Evolutionary conservation across 1,140 invertebrate species (phyloP).

Genomic region (Latrodectus geometricus): DNA sequence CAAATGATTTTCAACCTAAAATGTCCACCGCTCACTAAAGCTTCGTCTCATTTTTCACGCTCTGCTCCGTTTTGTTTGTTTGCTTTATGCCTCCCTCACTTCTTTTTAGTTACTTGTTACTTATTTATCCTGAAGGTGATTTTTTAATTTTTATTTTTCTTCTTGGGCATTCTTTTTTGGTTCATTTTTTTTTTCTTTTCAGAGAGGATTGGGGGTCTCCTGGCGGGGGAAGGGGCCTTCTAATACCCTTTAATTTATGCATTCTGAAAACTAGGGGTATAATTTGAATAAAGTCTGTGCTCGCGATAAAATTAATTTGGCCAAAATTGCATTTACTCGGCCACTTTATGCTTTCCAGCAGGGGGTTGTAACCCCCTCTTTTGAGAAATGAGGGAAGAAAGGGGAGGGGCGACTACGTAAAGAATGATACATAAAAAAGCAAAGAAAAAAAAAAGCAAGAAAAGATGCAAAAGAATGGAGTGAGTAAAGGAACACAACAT

Average conservation of each 20-base stretch:
- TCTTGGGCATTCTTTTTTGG: not conserved
- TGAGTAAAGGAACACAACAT: constrained; percentile 3
- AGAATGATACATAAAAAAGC: not conserved
- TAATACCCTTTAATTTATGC: constrained; percentile 62
- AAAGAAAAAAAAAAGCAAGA: not conserved
- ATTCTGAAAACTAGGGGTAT: constrained; percentile 52
- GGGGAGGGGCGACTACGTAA: not conserved
- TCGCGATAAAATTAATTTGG: constrained; percentile 62
- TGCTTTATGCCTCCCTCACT: not conserved
- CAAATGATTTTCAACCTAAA: constrained; percentile 48
- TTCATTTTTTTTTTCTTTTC: constrained; percentile 19
- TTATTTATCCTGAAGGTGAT: constrained; percentile 50
- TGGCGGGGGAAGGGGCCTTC: not conserved
- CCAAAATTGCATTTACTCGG: constrained; percentile 61
- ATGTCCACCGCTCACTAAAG: constrained; percentile 56
- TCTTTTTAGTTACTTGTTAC: constrained; percentile 56
- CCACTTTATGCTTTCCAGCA: constrained; percentile 58
- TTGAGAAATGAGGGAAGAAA: constrained; percentile 34
- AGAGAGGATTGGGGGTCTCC: not conserved
- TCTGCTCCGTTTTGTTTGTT: constrained; percentile 6
- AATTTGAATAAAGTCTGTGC: constrained; percentile 60
- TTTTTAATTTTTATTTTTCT: constrained; percentile 49
- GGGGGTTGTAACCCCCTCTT: constrained; percentile 56
- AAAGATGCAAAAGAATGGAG: constrained; percentile 29
- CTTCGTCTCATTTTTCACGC: constrained; percentile 57